Conservation (phyloP, 1,140 invertebrate species). For the Pteromalus puparum region DNA sequence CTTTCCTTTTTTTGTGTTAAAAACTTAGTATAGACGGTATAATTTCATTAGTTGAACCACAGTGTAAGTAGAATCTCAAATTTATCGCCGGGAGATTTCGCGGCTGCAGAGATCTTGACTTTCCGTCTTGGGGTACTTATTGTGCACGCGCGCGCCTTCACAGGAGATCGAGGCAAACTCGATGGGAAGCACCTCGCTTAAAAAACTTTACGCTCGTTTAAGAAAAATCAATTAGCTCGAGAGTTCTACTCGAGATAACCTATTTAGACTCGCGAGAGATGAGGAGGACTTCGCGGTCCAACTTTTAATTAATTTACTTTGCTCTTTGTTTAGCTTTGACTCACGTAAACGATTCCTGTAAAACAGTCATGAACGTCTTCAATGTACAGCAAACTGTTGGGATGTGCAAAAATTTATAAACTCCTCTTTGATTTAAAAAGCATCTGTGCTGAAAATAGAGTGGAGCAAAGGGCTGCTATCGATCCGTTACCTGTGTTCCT, state of each 20-base stretch:
- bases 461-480: no score
- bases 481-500: no score
- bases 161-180: constrained; percentile 29
- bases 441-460: not conserved
- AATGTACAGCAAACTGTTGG: not conserved
- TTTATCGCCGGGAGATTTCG: constrained; percentile 11
- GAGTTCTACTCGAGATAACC: constrained; percentile 58
- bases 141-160: constrained; percentile 19
- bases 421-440: not conserved
- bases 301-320: constrained; percentile 62
- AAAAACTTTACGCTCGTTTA: constrained; percentile 68
- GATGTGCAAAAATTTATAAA: not conserved
- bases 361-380: constrained; percentile 40
- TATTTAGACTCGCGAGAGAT: constrained; percentile 59
- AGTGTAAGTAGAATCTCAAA: not conserved
- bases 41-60: no score
- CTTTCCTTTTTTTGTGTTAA: not conserved
- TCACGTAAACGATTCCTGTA: constrained; percentile 35
- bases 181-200: constrained; percentile 59
- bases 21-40: not conserved
- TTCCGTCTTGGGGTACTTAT: constrained; percentile 4
- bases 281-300: constrained; percentile 21
- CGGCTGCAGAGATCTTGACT: not conserved
- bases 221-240: constrained; percentile 68
- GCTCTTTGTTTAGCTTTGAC: constrained; percentile 51